Evolutionary conservation across 2,113 vertebrate species (phyloP).

Genomic region (Turnix velox): DNA sequence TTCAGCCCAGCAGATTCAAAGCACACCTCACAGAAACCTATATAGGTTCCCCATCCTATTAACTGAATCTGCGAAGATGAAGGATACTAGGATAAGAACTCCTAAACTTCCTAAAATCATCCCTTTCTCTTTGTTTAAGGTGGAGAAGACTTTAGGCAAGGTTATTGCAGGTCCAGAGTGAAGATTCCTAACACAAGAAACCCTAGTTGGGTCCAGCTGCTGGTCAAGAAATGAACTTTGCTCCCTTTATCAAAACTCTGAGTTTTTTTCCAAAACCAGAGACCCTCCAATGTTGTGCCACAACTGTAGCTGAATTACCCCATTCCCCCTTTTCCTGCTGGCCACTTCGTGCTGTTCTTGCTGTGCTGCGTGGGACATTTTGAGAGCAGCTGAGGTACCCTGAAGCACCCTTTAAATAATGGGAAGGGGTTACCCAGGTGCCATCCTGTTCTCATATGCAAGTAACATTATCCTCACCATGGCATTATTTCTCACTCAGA

Average conservation of each 20-base stretch:
- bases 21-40: background rate
- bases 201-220: accelerated
- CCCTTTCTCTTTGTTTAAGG: background rate
- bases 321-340: background rate
- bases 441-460: accelerated
- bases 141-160: background rate
- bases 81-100: background rate
- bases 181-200: background rate
- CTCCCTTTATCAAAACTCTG: background rate
- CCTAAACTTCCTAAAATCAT: background rate
- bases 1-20: background rate
- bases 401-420: background rate
- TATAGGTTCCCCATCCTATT: background rate
- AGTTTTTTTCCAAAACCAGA: background rate
- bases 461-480: accelerated
- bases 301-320: background rate
- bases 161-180: background rate
- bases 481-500: background rate
- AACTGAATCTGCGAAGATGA: background rate
- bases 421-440: background rate
- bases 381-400: background rate
- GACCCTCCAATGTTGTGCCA: background rate
- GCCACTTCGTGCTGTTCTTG: background rate
- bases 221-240: background rate
- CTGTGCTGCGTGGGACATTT: accelerated